Percentiles rank a stretch among this genome's conserved stretches.
These are phyloP conservation scores for Cephus spinipes DNA, from an alignment of 2,888 invertebrate genomes.

Conservation along the genomic window DNA sequence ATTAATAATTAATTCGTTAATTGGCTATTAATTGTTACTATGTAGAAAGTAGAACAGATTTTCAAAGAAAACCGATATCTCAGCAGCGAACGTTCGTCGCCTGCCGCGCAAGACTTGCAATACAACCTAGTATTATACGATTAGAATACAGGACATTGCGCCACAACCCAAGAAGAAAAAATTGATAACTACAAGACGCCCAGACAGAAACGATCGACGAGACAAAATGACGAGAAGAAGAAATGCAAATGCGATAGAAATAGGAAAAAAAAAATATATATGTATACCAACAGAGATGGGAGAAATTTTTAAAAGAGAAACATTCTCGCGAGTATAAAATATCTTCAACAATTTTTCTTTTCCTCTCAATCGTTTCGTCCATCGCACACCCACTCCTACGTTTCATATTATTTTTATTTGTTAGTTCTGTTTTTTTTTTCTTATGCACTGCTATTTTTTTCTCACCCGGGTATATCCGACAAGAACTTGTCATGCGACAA, in stretches of 20 bases:
- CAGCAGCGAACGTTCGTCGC: neutral
- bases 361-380: neutral
- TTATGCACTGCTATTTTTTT: neutral
- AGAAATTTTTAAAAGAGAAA: neutral
- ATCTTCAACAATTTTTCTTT: neutral
- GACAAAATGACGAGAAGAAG: neutral
- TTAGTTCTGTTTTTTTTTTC: neutral
- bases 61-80: neutral
- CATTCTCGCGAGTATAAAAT: neutral
- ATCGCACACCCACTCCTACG: neutral
- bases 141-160: slow-evolving; percentile 9
- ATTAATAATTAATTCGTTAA: neutral
- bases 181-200: neutral
- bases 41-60: neutral
- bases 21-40: slow-evolving; percentile 3
- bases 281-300: neutral
- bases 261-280: neutral
- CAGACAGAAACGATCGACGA: neutral
- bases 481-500: neutral
- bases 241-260: neutral
- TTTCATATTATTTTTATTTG: neutral
- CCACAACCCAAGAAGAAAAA: slow-evolving; percentile 3
- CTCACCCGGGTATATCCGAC: neutral
- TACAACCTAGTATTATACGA: slow-evolving; percentile 6
- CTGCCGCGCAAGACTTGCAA: neutral